A percentile compares a stretch with the other conserved stretches of the same genome.
Conservation (phyloP, 1,140 invertebrate genomes). For the Nomia melanderi region DNA sequence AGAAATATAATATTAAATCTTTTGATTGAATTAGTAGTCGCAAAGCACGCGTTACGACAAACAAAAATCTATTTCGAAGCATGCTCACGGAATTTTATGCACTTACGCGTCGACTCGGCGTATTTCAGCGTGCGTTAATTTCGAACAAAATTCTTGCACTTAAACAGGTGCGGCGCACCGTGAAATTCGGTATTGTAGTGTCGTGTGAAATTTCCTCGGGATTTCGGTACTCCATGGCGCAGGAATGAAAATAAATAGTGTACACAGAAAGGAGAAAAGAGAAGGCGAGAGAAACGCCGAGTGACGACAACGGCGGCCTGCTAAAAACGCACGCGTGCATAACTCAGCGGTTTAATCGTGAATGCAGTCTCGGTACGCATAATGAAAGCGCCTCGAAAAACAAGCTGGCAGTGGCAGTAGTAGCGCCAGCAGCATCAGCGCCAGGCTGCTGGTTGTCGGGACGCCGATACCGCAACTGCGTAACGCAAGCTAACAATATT, state of each 20-base stretch:
- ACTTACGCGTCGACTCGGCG: too few species aligned
- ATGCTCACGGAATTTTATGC: too few species aligned
- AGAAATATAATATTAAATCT: too few species aligned
- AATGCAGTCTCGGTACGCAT: constrained; percentile 69
- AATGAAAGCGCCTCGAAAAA: constrained; percentile 78
- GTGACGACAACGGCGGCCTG: constrained; percentile 55
- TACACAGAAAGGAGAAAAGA: constrained; percentile 25
- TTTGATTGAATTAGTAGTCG: too few species aligned
- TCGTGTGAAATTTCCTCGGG: constrained; percentile 32
- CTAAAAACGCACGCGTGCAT: constrained; percentile 76
- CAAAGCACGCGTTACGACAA: too few species aligned
- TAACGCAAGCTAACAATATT: constrained; percentile 57
- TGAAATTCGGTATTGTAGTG: constrained; percentile 21
- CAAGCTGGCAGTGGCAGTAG: constrained; percentile 54
- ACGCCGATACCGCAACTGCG: constrained; percentile 54
- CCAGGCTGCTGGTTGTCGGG: constrained; percentile 36
- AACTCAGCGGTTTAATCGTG: constrained; percentile 78
- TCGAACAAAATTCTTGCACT: neutral
- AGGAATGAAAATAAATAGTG: constrained; percentile 43
- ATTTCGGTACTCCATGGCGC: constrained; percentile 19
- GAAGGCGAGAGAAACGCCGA: constrained; percentile 43
- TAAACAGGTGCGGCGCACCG: neutral
- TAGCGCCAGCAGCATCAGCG: constrained; percentile 23
- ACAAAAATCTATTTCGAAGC: too few species aligned
- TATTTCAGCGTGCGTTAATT: neutral